These are phyloP conservation scores for Pseudococcus viburni DNA, from an alignment of 2,888 invertebrate genomes.

Conservation along the genomic window DNA sequence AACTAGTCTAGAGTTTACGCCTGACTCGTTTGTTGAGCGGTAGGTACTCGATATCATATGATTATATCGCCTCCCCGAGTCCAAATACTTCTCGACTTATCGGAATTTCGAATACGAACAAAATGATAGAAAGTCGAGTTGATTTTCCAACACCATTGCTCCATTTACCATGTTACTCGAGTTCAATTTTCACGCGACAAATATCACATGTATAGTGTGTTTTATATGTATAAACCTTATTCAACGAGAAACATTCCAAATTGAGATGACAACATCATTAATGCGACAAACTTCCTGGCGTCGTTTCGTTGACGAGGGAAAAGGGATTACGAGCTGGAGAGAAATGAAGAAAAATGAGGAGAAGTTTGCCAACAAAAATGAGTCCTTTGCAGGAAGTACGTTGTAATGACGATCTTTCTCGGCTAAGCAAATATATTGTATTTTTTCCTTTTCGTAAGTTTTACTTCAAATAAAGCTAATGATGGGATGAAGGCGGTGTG, in stretches of 20 bases:
- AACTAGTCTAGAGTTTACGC: too few relatives aligned
- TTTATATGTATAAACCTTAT: neutral
- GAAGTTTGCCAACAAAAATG: neutral
- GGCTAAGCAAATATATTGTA: too few relatives aligned
- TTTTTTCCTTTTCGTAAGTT: too few relatives aligned
- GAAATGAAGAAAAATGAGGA: neutral
- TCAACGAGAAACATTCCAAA: neutral
- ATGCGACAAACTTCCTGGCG: neutral
- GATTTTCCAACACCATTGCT: neutral
- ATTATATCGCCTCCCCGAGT: neutral
- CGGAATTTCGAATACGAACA: neutral
- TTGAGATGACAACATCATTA: conserved; percentile 10
- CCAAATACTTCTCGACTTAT: neutral
- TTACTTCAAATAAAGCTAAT: too few relatives aligned
- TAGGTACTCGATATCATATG: neutral
- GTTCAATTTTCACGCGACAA: neutral
- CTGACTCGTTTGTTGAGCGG: neutral
- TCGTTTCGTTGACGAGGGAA: neutral
- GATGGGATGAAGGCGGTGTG: too few relatives aligned
- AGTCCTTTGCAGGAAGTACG: neutral
- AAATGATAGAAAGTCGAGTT: neutral
- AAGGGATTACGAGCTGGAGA: neutral
- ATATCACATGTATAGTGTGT: neutral
- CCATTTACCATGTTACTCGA: neutral
- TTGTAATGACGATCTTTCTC: neutral